Evolutionary conservation across 2,888 invertebrate genomes (phyloP), one percentile per base, ranked within the genome.

Genomic region (Heliconius sara): DNA sequence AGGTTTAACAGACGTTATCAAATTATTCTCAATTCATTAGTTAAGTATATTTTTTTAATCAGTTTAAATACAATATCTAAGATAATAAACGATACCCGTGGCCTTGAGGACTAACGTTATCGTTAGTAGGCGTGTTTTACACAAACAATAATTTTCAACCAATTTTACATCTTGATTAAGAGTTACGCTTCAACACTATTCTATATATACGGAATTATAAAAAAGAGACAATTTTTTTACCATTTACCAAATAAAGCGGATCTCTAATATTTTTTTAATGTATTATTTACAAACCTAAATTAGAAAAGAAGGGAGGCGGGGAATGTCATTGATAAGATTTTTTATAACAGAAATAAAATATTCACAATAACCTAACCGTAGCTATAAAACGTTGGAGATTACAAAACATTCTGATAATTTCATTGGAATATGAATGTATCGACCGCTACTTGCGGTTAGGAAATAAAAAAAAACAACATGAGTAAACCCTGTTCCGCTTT

Each of bases 401-500:
- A 43, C 4, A 30, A 30, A 34, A 39, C 39, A 43, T 43, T 43
- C 43, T 43, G 25, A 25, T n/a, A 13, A 25, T 52, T 52, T 52
- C 0, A 19, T 52, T 19, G 52, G 52, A 19, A 52, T 52, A 7
- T 52, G 19, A 52, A 52, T 52, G 6, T 19, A 19, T 52, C 47
- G 47, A 52, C 16, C 52, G 22, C 5, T n/a, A 47, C 5, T 43
- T 47, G 22, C n/a, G 30, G n/a, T 9, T 67, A 9, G 19, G 52
- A n/a, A n/a, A 67, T 19, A 67, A 78, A n/a, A 30, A 30, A 73
- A 78, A 74, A 78, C 30, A 19, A 25, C 57, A 67, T 4, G 1
- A 60, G 13, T 73, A 10, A 34, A 78, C 78, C 78, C 78, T 78
- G 78, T 74, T 74, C 73, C 72, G 39, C 60, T 74, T 67, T 74